Evolutionary conservation across 2,113 vertebrate species (phyloP).

Genomic region (Baryphthengus martii): DNA sequence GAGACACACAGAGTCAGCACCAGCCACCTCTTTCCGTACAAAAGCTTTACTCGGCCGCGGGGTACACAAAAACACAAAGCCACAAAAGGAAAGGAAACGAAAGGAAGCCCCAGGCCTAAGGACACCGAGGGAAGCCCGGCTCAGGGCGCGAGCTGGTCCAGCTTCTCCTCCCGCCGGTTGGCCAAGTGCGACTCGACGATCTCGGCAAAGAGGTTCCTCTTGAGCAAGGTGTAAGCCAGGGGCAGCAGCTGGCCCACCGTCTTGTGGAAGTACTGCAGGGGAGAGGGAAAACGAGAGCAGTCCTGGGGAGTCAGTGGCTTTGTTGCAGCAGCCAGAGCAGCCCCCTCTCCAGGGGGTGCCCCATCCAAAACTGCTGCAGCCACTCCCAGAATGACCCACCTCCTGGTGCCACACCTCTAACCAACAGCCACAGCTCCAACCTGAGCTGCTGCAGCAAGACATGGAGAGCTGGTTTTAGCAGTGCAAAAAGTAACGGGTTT

Average conservation of each 20-base stretch:
- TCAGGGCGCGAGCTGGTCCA: slow-evolving; percentile 83
- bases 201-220: slow-evolving; percentile 87
- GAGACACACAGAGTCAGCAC: too few species aligned
- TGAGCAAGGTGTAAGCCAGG: slow-evolving; percentile 91
- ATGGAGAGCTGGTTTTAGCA: too few species aligned
- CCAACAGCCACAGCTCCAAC: too few species aligned
- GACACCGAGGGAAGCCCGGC: rapidly evolving
- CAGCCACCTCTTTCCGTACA: rapidly evolving
- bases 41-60: not conserved
- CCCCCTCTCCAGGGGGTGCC: not conserved
- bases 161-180: slow-evolving; percentile 75
- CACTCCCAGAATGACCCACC: rapidly evolving
- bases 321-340: rapidly evolving
- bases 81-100: not conserved
- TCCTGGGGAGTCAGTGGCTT: not conserved
- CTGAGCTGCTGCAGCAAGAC: too few species aligned
- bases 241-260: slow-evolving; percentile 89
- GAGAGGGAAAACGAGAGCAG: not conserved
- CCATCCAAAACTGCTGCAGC: too few species aligned
- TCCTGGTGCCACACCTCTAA: too few species aligned
- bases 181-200: slow-evolving; percentile 87
- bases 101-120: not conserved
- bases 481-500: rapidly evolving
- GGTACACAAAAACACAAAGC: not conserved
- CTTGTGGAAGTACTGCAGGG: slow-evolving; percentile 92